These are phyloP conservation scores for Ennomos erosarius DNA, from an alignment of 2,888 invertebrate species.

Conservation along the genomic window DNA sequence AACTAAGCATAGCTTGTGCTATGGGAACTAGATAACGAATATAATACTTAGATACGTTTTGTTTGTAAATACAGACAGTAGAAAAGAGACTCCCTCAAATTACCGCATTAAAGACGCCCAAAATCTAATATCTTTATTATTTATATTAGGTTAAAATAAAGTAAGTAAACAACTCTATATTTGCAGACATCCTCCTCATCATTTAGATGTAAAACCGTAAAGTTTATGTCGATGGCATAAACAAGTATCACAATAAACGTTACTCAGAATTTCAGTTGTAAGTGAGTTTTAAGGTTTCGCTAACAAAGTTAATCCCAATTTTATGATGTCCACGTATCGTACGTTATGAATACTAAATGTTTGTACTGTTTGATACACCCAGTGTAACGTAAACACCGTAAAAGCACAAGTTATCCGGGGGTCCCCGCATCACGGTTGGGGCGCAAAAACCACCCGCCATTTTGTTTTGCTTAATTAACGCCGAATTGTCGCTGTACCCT, in stretches of 20 bases:
- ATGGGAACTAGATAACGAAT: too few species aligned
- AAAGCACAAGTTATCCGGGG: slow-evolving; percentile 48
- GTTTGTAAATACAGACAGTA: too few species aligned
- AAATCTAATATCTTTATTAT: too few species aligned
- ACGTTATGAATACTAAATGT: slow-evolving; percentile 46
- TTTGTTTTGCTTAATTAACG: slow-evolving; percentile 59
- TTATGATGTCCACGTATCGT: slow-evolving; percentile 38
- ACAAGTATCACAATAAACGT: slow-evolving; percentile 22
- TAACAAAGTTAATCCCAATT: slow-evolving; percentile 32
- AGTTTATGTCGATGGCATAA: slow-evolving; percentile 18
- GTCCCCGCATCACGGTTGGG: slow-evolving; percentile 30
- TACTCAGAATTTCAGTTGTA: slow-evolving; percentile 22
- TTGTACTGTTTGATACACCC: slow-evolving; percentile 27
- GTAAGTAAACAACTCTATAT: too few species aligned
- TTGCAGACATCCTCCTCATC: slow-evolving; percentile 1
- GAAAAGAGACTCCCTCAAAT: too few species aligned
- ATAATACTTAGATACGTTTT: too few species aligned
- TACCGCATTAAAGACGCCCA: too few species aligned
- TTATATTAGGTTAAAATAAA: too few species aligned
- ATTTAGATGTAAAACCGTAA: slow-evolving; percentile 6
- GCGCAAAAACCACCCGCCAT: slow-evolving; percentile 49
- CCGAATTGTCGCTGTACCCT: slow-evolving; percentile 49
- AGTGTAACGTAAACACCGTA: slow-evolving; percentile 42
- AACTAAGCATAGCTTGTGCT: too few species aligned
- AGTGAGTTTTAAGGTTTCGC: slow-evolving; percentile 28